A percentile compares a stretch with the other conserved stretches of the same genome.
Evolutionary conservation across 1,140 invertebrate species (phyloP).

Genomic region (Cydia strobilella): DNA sequence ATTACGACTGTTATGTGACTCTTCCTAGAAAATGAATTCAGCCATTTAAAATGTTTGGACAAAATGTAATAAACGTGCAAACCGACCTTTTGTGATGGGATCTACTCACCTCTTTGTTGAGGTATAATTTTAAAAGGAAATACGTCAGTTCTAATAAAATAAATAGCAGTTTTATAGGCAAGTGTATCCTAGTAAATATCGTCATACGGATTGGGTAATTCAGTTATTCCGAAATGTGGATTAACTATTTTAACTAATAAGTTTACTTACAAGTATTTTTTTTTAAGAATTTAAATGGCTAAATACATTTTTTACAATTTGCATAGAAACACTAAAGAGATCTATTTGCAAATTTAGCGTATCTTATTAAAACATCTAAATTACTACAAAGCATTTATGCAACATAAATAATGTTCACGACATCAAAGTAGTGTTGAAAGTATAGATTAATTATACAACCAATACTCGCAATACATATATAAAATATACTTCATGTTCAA

Average conservation of each 20-base stretch:
- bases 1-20: conserved; percentile 50
- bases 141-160: not conserved
- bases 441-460: conserved; percentile 53
- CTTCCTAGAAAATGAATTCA: conserved; percentile 21
- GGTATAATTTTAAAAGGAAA: not conserved
- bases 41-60: not conserved
- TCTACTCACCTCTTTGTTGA: not conserved
- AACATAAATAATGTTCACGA: conserved; percentile 38
- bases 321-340: conserved; percentile 42
- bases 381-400: conserved; percentile 38
- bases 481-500: conserved; percentile 70
- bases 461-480: conserved; percentile 59
- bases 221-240: too few relatives aligned
- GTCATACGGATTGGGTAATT: too few relatives aligned
- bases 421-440: conserved; percentile 38
- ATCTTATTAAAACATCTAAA: conserved; percentile 33
- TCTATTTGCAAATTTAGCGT: conserved; percentile 40
- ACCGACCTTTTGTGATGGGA: not conserved
- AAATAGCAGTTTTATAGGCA: not conserved
- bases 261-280: not conserved
- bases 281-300: not conserved
- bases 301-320: conserved; percentile 24
- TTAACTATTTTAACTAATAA: not conserved
- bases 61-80: not conserved
- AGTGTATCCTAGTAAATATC: too few relatives aligned